Evolutionary conservation across 2,888 invertebrate genomes (phyloP).

Genomic region (Serripes groenlandicus): DNA sequence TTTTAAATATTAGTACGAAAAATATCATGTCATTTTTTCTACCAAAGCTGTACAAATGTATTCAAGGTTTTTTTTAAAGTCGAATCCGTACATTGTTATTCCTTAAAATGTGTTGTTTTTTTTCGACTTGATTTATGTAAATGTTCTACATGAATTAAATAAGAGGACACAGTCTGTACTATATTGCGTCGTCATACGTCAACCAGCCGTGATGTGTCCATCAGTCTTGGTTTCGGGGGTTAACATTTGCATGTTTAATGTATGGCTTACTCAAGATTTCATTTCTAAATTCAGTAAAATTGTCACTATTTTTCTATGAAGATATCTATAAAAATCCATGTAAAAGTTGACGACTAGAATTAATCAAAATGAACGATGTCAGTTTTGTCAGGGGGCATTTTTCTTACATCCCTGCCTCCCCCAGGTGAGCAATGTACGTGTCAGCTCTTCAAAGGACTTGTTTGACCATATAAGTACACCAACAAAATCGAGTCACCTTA

Average conservation of each 20-base stretch:
- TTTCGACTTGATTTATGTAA: no score
- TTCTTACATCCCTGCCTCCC: background rate
- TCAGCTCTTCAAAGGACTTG: conserved; percentile 46
- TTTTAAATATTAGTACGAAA: no score
- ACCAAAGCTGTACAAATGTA: no score
- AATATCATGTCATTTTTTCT: no score
- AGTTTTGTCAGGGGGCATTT: background rate
- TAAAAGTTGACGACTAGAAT: conserved; percentile 8
- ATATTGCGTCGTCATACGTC: conserved; percentile 4
- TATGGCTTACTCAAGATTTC: background rate
- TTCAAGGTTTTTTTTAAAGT: no score
- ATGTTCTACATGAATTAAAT: no score
- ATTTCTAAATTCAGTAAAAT: background rate
- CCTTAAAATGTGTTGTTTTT: no score
- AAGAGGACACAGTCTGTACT: background rate
- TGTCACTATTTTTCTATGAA: background rate
- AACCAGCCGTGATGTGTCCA: background rate
- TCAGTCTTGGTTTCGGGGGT: conserved; percentile 11
- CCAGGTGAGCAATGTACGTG: conserved; percentile 12
- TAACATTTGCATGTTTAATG: conserved; percentile 25
- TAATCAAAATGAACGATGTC: conserved; percentile 3
- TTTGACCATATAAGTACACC: conserved; percentile 61
- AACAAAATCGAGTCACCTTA: conserved; percentile 14
- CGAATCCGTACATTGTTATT: no score
- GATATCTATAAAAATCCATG: background rate